phyloP scores from a whole-genome alignment of 64 coral and sea anemone genomes.

The Stichodactyla helianthus region DNA sequence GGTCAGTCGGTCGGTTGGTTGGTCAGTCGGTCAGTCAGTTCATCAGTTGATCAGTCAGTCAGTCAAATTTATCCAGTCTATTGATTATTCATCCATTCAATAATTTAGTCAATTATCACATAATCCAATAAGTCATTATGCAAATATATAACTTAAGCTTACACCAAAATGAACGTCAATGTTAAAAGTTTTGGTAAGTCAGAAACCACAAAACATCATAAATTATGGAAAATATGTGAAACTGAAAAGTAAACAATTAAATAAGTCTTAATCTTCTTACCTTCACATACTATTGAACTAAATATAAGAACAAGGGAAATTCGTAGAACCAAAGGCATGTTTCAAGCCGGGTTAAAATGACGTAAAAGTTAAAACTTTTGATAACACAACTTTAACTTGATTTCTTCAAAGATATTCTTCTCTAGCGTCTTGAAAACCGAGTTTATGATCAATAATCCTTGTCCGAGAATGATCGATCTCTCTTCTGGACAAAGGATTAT shows the following conservation, averaged over 20 bases:
- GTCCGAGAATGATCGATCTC: not conserved
- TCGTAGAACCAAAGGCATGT: not conserved
- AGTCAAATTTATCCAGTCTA: too few species aligned
- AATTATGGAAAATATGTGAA: too few species aligned
- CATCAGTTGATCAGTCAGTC: not conserved
- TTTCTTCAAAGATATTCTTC: not conserved
- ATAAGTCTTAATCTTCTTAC: not conserved
- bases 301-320: constrained; percentile 1
- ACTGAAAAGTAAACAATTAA: too few species aligned
- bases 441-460: not conserved
- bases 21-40: not conserved
- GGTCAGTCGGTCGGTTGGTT: not conserved
- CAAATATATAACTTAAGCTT: too few species aligned
- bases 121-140: too few species aligned
- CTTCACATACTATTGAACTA: not conserved
- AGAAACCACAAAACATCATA: too few species aligned
- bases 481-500: not conserved
- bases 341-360: not conserved
- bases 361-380: not conserved
- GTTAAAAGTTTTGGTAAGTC: too few species aligned
- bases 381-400: not conserved
- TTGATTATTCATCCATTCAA: too few species aligned
- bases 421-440: not conserved
- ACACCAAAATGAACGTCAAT: too few species aligned
- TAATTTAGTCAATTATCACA: too few species aligned